Evolutionary conservation across 64 coral and sea anemone species (phyloP), one percentile per base, ranked within the genome.

Genomic region (Actinia tenebrosa): DNA sequence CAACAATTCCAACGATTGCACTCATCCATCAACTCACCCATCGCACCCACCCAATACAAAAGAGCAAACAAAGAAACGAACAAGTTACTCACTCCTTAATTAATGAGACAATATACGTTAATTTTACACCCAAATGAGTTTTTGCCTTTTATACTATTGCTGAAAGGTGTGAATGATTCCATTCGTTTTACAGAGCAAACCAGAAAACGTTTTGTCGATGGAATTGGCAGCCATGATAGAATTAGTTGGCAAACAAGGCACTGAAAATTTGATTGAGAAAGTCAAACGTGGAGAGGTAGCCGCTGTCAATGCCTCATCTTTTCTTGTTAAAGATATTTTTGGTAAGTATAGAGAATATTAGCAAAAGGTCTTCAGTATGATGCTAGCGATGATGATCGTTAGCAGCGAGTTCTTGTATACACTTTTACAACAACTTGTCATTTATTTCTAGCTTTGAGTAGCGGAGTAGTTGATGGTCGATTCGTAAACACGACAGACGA

Each of bases 361-460:
- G 5, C n/a, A 8, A 83, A 7, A 17, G 26, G 46, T 83, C 52
- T 64, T 16, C 16, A 23, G 61, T 20, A 37, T 37, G 30, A 37
- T 37, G 30, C 30, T 50, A 50, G 47, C 3, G 3, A 50, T 50
- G 3, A 50, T 50, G 47, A 8, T 50, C 7, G 47, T 50, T 8
- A 5, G 47, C 47, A 50, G 47, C 7, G 47, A 50, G 30, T 58
- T 58, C 56, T 58, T 58, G 56, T 66, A 5, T 66, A n/a, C 63
- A 20, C 18, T 66, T 66, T 66, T 69, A 61, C 11, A 61, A 16
- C 30, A 1, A 0, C 18, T 64, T 23, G 4, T 66, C n/a, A n/a
- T 66, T 66, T 5, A 23, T 66, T 84, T 10, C 23, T 66, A 91
- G 89, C 72, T 46, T 80, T 91, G 84, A 45, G 50, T 42, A 63